Evolutionary conservation across 2,797 vertebrate species (phyloP).

Genomic region (Trematomus bernacchii): DNA sequence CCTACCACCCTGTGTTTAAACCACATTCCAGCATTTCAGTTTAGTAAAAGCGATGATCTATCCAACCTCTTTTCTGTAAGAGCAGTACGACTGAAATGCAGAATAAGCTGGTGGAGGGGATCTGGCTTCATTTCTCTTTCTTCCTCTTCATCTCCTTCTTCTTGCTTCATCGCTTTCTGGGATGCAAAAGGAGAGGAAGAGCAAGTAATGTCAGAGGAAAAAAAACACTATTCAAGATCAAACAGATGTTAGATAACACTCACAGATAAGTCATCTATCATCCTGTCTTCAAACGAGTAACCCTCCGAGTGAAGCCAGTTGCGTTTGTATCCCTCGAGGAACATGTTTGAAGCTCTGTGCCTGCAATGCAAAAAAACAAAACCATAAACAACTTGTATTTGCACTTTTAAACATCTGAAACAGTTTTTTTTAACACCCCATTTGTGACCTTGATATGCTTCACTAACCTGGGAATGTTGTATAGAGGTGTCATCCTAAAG

Average conservation of each 20-base stretch:
- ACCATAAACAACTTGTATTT: not conserved
- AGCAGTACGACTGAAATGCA: slow-evolving; percentile 96
- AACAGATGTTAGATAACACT: slow-evolving; percentile 57
- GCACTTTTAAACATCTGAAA: not conserved
- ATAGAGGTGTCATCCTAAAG: slow-evolving; percentile 95
- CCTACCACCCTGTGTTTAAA: not conserved
- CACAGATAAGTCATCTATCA: slow-evolving; percentile 96
- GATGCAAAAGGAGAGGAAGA: not conserved
- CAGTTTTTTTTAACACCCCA: not conserved
- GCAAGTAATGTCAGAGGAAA: slow-evolving; percentile 7
- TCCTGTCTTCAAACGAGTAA: slow-evolving; percentile 94
- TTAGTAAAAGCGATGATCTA: not conserved
- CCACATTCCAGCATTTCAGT: not conserved
- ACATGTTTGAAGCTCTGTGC: slow-evolving; percentile 96
- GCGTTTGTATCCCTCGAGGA: slow-evolving; percentile 92
- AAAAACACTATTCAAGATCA: not conserved
- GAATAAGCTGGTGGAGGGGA: slow-evolving; percentile 94
- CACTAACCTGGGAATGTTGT: slow-evolving; percentile 92
- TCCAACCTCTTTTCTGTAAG: slow-evolving; percentile 94
- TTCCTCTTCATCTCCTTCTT: slow-evolving; percentile 93
- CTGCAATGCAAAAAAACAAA: slow-evolving; percentile 69
- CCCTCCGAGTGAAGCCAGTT: slow-evolving; percentile 92
- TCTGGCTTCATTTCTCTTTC: slow-evolving; percentile 92
- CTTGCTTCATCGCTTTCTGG: slow-evolving; percentile 91
- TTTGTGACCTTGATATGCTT: not conserved